These are phyloP conservation scores for Pomatostomus ruficeps DNA, from an alignment of 2,113 vertebrate species.

Conservation along the genomic window DNA sequence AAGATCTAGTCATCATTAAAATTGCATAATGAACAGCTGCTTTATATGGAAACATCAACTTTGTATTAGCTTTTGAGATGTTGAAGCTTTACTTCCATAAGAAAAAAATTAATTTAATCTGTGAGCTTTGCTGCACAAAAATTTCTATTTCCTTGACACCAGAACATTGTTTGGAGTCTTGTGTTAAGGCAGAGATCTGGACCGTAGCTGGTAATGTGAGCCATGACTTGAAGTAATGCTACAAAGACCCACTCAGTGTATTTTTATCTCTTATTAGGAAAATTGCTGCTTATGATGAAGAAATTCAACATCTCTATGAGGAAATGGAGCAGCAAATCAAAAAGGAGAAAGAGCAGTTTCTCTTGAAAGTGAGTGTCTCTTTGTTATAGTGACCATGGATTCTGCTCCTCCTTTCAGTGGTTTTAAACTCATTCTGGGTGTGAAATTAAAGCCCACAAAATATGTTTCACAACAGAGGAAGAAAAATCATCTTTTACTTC, in stretches of 20 bases:
- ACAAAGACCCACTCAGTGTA: neutral
- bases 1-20: neutral
- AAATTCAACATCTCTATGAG: constrained; percentile 88
- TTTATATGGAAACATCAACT: neutral
- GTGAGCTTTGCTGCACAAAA: neutral
- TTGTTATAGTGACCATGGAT: neutral
- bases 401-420: neutral
- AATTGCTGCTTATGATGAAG: constrained; percentile 82
- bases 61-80: neutral
- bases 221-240: neutral
- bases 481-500: neutral
- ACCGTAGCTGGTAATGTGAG: neutral
- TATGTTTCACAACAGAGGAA: neutral
- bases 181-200: neutral
- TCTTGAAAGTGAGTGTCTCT: constrained; percentile 77
- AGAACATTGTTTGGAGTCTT: neutral
- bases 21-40: neutral
- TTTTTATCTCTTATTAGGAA: constrained; percentile 74
- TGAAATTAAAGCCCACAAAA: neutral
- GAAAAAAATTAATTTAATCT: neutral
- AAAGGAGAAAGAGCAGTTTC: constrained; percentile 85
- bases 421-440: neutral
- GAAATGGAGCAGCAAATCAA: constrained; percentile 97
- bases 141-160: neutral
- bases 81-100: neutral